A percentile compares a stretch with the other conserved stretches of the same genome.
phyloP scores from a whole-genome alignment of 1,140 invertebrate genomes.

The Idris sp. region DNA sequence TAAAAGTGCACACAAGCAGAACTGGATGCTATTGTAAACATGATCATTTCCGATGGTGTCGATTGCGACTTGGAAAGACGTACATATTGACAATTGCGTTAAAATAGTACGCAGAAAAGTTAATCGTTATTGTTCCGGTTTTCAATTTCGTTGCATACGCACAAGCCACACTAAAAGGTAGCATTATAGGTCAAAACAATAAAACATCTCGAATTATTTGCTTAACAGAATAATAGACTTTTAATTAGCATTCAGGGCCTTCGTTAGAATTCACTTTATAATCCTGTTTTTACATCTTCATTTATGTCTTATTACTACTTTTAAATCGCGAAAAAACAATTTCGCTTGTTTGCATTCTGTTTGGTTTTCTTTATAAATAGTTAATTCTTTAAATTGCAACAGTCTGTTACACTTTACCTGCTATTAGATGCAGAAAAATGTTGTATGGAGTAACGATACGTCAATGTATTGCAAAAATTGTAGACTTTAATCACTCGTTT shows the following conservation, averaged over 20 bases:
- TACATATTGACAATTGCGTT: slow-evolving; percentile 33
- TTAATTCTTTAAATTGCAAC: too few species aligned
- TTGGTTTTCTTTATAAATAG: too few species aligned
- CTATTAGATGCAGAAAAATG: too few species aligned
- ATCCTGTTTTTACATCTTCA: too few species aligned
- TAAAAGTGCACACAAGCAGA: slow-evolving; percentile 17
- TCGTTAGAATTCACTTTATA: background rate
- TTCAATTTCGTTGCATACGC: slow-evolving; percentile 27
- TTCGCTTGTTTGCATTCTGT: too few species aligned
- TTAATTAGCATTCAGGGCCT: slow-evolving; percentile 20
- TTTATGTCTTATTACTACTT: too few species aligned
- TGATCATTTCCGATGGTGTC: slow-evolving; percentile 20
- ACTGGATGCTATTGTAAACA: slow-evolving; percentile 29
- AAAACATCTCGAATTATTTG: slow-evolving; percentile 22
- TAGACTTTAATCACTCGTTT: too few species aligned
- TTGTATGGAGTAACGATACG: too few species aligned
- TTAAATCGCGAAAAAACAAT: too few species aligned
- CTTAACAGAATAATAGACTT: slow-evolving; percentile 37
- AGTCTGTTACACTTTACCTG: too few species aligned
- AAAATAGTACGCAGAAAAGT: slow-evolving; percentile 37
- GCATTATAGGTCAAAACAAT: slow-evolving; percentile 38
- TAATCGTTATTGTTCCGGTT: slow-evolving; percentile 27
- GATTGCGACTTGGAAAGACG: slow-evolving; percentile 15
- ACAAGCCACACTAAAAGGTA: slow-evolving; percentile 5
- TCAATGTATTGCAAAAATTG: too few species aligned